phyloP scores from a whole-genome alignment of 2,797 vertebrate genomes.

The Threskiornis aethiopicus region DNA sequence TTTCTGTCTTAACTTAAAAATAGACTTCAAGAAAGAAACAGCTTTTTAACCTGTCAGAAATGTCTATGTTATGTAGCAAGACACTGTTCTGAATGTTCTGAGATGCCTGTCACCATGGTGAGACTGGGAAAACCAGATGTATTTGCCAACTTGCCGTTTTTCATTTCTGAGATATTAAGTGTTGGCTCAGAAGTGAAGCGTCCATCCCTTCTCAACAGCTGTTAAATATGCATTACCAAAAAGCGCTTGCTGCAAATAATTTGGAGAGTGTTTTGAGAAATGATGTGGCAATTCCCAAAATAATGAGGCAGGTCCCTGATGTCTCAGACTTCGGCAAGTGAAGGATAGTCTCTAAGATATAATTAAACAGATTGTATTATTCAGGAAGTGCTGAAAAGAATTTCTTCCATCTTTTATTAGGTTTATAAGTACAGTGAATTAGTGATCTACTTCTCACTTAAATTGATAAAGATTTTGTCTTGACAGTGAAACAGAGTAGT shows the following conservation, averaged over 20 bases:
- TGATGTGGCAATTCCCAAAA: background rate
- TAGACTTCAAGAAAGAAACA: background rate
- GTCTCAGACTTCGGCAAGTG: background rate
- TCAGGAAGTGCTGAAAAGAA: background rate
- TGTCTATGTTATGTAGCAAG: background rate
- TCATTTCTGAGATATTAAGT: background rate
- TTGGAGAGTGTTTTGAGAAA: background rate
- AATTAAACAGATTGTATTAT: background rate
- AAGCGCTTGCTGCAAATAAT: background rate
- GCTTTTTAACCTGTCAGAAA: conserved; percentile 23
- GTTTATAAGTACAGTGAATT: conserved; percentile 15
- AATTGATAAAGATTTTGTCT: conserved; percentile 34
- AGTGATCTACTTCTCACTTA: conserved; percentile 1
- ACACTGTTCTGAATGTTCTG: background rate
- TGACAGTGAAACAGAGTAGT: conserved; percentile 47
- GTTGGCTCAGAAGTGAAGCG: background rate
- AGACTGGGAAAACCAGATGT: background rate
- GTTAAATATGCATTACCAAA: background rate
- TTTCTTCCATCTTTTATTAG: conserved; percentile 20
- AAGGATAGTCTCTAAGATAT: background rate
- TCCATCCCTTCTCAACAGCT: background rate
- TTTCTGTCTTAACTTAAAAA: background rate
- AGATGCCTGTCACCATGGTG: background rate
- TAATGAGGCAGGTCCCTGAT: background rate
- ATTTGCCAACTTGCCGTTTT: background rate